Evolutionary conservation across 2,797 vertebrate genomes (phyloP).

Genomic region (Phrynocephalus vlangalii): DNA sequence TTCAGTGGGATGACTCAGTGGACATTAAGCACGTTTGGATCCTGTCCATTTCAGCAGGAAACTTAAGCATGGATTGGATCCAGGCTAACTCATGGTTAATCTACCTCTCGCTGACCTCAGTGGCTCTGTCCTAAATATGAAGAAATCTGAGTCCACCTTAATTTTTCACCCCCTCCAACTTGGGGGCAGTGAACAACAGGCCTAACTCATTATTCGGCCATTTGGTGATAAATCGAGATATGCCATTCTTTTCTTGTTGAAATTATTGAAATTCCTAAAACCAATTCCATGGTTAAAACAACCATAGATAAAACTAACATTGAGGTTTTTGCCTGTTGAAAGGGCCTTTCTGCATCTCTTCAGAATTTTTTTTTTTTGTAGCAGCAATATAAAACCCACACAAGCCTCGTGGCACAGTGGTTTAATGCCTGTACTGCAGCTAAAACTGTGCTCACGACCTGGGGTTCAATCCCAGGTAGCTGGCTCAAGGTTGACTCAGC

Average conservation of each 20-base stretch:
- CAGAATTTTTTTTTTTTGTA: neutral
- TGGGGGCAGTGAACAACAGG: neutral
- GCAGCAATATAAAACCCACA: neutral
- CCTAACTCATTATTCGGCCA: neutral
- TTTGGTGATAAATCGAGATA: neutral
- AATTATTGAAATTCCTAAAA: too few species aligned
- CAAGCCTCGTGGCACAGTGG: too few species aligned
- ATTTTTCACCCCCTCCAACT: neutral
- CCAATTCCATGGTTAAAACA: too few species aligned
- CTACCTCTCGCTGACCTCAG: slow-evolving; percentile 1
- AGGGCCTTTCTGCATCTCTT: neutral
- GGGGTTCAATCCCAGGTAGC: too few species aligned
- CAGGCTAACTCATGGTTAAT: neutral
- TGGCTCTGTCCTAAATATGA: neutral
- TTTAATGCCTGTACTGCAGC: too few species aligned
- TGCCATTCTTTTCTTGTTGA: too few species aligned
- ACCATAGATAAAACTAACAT: neutral
- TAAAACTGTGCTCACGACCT: too few species aligned
- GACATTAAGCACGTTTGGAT: neutral
- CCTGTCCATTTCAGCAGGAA: neutral
- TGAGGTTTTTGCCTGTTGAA: neutral
- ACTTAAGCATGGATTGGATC: neutral
- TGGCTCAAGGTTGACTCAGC: too few species aligned
- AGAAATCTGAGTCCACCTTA: neutral
- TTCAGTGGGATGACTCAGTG: neutral